Percentiles rank a stretch among this genome's conserved stretches.
Conservation (phyloP, 2,888 invertebrate species). For the Abrostola tripartita region DNA sequence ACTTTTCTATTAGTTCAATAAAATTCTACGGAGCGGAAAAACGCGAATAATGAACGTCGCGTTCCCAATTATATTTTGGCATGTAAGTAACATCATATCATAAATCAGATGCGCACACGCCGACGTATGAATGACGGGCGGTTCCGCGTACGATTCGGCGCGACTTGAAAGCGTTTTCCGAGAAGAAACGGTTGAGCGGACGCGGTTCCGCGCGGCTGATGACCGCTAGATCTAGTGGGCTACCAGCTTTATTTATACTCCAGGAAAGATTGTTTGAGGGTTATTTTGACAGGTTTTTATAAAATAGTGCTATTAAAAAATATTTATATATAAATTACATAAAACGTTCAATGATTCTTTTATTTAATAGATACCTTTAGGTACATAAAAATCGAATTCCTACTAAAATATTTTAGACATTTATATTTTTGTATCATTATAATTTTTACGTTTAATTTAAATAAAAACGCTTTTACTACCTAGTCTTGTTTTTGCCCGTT, state of each 20-base stretch:
- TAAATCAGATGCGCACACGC: constrained; percentile 47
- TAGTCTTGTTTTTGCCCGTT: no score
- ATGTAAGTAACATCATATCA: constrained; percentile 38
- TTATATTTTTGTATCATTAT: no score
- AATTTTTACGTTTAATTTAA: no score
- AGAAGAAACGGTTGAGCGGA: constrained; percentile 65
- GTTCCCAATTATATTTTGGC: constrained; percentile 51
- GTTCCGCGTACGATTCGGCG: constrained; percentile 39
- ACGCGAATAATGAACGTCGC: constrained; percentile 28
- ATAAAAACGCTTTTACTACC: no score
- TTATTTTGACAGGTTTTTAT: no score
- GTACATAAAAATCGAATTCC: no score
- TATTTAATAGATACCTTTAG: no score
- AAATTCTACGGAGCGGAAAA: constrained; percentile 18
- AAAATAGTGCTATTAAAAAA: no score
- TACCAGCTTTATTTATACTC: constrained; percentile 45
- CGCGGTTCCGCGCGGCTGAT: constrained; percentile 60
- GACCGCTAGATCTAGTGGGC: constrained; percentile 41
- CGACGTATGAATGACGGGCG: constrained; percentile 34
- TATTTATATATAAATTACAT: no score
- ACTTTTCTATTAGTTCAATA: background rate
- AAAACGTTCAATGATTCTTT: no score
- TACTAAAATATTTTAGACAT: no score
- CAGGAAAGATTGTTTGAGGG: constrained; percentile 24
- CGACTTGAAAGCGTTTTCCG: constrained; percentile 69